Evolutionary conservation across 2,888 invertebrate genomes (phyloP), one percentile per base, ranked within the genome.

Genomic region (Lithophane ornitopus): DNA sequence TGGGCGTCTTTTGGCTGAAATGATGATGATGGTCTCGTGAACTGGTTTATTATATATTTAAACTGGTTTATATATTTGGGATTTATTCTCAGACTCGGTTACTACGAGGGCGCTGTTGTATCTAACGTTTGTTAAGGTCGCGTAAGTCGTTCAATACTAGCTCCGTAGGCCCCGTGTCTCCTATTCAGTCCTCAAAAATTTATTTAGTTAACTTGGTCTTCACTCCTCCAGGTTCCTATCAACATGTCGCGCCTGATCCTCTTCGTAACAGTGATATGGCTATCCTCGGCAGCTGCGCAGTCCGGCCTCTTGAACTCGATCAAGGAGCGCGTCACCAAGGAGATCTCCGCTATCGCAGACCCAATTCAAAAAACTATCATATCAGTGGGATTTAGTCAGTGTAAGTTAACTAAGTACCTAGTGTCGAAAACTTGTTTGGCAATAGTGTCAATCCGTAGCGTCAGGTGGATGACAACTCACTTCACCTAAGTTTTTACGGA

Each of bases 301-400:
- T n/a, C 56, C 16, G 11, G 19, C 52, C 1, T 74, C 7, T 2
- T 82, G n/a, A 59, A 34, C 0, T 41, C 52, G 0, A 9, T 84
- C n/a, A 52, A 56, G 22, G 58, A 72, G 0, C 28, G 12, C 0
- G n/a, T 76, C 44, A 70, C 46, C 9, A 86, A 82, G 39, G 87
- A 85, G 62, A 28, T 84, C 1, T 67, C 73, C 0, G 75, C 84
- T n/a, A 34, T 88, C 26, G 78, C 80, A n/a, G 80, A 84, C 1
- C 89, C 89, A 0, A 70, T 89, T 3, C 85, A 85, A 0, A 87
- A 88, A 59, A 71, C 84, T 4, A 78, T 84, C 6, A 78, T 82
- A 14, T 71, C 52, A 3, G 41, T 86, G 0, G 87, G 87, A 0
- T 88, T 83, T n/a, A 81, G 84, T 61, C 87, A 87, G 41, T 88